Base-by-base conservation (phyloP, 2,797 vertebrate genomes). In the Danio choprae region DNA sequence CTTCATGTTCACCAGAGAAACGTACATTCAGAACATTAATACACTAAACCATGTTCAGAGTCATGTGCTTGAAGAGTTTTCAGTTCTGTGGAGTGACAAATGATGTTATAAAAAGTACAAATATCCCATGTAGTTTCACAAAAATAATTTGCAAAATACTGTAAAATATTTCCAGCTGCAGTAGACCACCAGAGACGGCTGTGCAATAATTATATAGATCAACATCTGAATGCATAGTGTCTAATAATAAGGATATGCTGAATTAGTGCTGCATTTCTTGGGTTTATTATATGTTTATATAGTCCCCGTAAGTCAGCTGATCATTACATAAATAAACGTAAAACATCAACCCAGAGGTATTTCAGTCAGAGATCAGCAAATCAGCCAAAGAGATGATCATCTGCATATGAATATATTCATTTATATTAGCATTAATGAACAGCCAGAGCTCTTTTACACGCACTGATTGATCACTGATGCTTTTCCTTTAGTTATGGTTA, bases 121-220 rank as follows among this genome's bases (percentile, higher is more conserved):
- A 70, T 53, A 70, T 55, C 40, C n/a, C 50, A 53, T n/a, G n/a
- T 70, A 38, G 36, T 70, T n/a, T 55, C 50, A 40, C 67, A 53
- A 70, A 70, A 70, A 70, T 53, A 70, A 70, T 70, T 70, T 40
- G 48, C 48, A 18, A 53, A 70, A 70, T 53, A 70, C 67, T 70
- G 48, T 53, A 53, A 18, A 69, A 20, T 18, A 7, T 3, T 7
- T 36, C 29, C 29, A 29, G 13, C 51, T 16, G 51, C 7, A 51
- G 50, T 18, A 64, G 62, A 44, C 40, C 43, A 20, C 62, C 62
- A 38, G 48, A 70, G 67, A 18, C 67, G 6, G 48, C 67, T 69
- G 67, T 70, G 67, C 50, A 4, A 9, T 38, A 53, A 20, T 5
- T 18, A 18, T 18, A 40, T 53, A 69, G 67, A 69, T 12, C 50